Conservation (phyloP, 2,113 vertebrate genomes). For the Semnornis frantzii region DNA sequence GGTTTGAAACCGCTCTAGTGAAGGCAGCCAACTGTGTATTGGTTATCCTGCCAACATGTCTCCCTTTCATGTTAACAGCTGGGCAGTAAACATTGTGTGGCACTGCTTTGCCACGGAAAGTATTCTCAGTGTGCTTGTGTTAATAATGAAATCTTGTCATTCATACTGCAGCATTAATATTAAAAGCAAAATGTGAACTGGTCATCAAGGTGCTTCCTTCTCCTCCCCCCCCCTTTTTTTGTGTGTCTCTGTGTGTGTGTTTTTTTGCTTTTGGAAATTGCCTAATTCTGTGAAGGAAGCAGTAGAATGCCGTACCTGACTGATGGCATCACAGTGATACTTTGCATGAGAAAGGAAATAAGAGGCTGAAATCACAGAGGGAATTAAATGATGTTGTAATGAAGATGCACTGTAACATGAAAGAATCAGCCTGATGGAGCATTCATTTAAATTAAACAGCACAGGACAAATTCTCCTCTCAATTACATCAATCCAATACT, state of each 20-base stretch:
- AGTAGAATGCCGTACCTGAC: background rate
- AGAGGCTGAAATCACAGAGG: background rate
- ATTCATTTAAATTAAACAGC: conserved; percentile 28
- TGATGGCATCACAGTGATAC: background rate
- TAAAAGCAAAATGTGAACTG: conserved; percentile 3
- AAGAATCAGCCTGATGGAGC: conserved; percentile 38
- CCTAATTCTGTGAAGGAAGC: background rate
- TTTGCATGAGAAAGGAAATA: background rate
- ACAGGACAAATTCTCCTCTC: conserved; percentile 36
- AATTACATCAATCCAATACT: conserved; percentile 29
- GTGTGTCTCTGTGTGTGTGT: too few relatives aligned
- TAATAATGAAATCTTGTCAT: background rate
- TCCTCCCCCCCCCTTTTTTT: accelerated
- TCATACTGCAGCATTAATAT: background rate
- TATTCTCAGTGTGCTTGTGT: background rate
- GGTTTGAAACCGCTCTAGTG: conserved; percentile 47
- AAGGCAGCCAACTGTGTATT: conserved; percentile 44
- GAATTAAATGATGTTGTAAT: conserved; percentile 29
- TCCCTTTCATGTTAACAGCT: conserved; percentile 42
- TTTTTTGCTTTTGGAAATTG: background rate
- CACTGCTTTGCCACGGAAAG: background rate
- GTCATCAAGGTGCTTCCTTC: background rate
- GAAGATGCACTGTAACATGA: conserved; percentile 22
- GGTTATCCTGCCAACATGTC: background rate
- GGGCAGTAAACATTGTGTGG: conserved; percentile 8